These are phyloP conservation scores for Phocoena sinus DNA, from an alignment of 2,113 vertebrate genomes.

Conservation along the genomic window DNA sequence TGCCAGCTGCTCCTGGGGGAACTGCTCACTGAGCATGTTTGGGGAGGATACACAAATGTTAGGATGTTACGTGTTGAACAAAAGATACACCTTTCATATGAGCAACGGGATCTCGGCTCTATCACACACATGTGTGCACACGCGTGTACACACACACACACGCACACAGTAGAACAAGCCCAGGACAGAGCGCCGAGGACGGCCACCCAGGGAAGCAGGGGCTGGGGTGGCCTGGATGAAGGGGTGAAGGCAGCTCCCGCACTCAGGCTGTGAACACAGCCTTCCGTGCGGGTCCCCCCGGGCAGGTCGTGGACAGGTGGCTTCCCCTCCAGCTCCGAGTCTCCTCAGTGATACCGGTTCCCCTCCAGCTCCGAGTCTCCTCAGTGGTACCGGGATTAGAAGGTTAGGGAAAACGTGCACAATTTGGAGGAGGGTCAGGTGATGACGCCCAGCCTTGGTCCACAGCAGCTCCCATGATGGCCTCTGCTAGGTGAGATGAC, in stretches of 20 bases:
- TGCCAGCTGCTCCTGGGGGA: fast-evolving
- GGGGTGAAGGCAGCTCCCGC: background rate
- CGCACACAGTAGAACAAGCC: fast-evolving
- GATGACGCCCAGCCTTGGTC: fast-evolving
- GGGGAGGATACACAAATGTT: fast-evolving
- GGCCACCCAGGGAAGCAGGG: fast-evolving
- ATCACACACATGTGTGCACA: fast-evolving
- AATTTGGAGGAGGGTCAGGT: background rate
- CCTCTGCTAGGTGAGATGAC: fast-evolving
- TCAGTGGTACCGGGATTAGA: fast-evolving
- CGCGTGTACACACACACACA: background rate
- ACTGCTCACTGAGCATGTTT: fast-evolving
- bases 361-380: background rate
- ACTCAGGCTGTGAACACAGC: background rate
- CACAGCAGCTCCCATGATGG: fast-evolving
- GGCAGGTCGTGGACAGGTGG: fast-evolving
- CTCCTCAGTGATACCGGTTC: too few species aligned
- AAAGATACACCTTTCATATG: fast-evolving
- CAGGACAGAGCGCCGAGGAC: fast-evolving
- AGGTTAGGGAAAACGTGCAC: fast-evolving
- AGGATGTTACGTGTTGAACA: fast-evolving
- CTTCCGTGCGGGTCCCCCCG: fast-evolving
- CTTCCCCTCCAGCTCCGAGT: too few species aligned
- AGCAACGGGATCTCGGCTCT: background rate
- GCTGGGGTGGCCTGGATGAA: fast-evolving